Conservation (phyloP, 2,797 vertebrate species). For the Odontamblyopus rebecca region DNA sequence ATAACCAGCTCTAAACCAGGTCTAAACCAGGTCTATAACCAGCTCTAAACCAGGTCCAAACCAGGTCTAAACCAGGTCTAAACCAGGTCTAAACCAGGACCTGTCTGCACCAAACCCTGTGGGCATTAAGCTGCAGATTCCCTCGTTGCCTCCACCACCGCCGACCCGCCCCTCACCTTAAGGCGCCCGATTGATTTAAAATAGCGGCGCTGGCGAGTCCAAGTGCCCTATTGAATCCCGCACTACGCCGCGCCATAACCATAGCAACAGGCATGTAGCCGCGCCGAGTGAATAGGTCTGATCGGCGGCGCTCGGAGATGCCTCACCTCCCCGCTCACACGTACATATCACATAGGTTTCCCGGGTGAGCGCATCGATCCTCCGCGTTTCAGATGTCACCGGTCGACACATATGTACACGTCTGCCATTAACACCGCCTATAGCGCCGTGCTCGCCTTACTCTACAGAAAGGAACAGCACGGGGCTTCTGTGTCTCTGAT, state of each 20-base stretch:
- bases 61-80: no score
- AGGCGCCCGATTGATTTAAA: slow-evolving; percentile 69
- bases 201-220: slow-evolving; percentile 56
- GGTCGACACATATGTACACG: neutral
- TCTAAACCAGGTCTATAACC: no score
- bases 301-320: slow-evolving; percentile 63
- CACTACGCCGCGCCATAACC: slow-evolving; percentile 70
- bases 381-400: slow-evolving; percentile 1
- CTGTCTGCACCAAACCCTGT: no score
- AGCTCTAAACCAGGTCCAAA: no score
- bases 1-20: no score
- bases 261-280: slow-evolving; percentile 76
- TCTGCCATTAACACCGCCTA: neutral
- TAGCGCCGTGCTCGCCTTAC: neutral
- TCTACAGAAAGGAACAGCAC: neutral
- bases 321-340: slow-evolving; percentile 32
- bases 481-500: neutral
- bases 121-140: no score
- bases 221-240: slow-evolving; percentile 69
- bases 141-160: no score
- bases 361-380: slow-evolving; percentile 16
- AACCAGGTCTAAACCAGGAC: no score
- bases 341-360: slow-evolving; percentile 41
- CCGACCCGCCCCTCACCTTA: slow-evolving; percentile 47
- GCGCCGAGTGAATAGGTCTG: slow-evolving; percentile 64